Conservation (phyloP, 2,888 invertebrate genomes). For the Scaptomyza flava region DNA sequence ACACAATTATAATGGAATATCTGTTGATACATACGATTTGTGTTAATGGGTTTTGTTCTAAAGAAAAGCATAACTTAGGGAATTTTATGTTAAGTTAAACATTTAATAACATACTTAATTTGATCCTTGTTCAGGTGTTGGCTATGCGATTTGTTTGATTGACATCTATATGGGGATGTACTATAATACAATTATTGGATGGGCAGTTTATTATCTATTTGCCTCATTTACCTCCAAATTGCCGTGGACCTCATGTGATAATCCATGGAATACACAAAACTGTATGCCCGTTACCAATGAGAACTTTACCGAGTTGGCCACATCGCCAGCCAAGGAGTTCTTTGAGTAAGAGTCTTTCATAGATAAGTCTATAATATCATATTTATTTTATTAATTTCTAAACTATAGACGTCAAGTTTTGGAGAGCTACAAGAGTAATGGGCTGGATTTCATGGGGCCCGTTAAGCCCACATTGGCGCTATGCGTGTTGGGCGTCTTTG, state of each 20-base stretch:
- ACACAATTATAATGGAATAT: constrained; percentile 15
- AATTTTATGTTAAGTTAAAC: too few species aligned
- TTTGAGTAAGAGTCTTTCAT: constrained; percentile 90
- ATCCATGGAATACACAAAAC: constrained; percentile 93
- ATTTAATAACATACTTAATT: not conserved
- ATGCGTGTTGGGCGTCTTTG: constrained; percentile 95
- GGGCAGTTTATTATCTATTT: constrained; percentile 96
- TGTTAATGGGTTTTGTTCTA: not conserved
- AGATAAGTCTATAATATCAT: not conserved
- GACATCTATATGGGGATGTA: constrained; percentile 98
- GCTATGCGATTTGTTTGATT: constrained; percentile 97
- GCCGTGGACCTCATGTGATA: constrained; percentile 95
- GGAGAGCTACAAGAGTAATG: constrained; percentile 92
- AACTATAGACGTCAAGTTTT: constrained; percentile 91
- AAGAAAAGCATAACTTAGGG: too few species aligned
- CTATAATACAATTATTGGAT: constrained; percentile 98
- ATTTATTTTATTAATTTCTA: not conserved
- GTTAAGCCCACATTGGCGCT: constrained; percentile 95
- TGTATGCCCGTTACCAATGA: constrained; percentile 89
- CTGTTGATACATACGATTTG: constrained; percentile 37
- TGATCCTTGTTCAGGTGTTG: constrained; percentile 89
- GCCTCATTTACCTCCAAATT: constrained; percentile 92
- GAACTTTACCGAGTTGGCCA: constrained; percentile 86
- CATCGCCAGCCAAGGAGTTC: constrained; percentile 94
- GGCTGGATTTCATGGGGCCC: constrained; percentile 94